Percentiles rank a stretch among this genome's conserved stretches.
These are phyloP conservation scores for Canis aureus DNA, from an alignment of 2,113 vertebrate species.

Conservation along the genomic window DNA sequence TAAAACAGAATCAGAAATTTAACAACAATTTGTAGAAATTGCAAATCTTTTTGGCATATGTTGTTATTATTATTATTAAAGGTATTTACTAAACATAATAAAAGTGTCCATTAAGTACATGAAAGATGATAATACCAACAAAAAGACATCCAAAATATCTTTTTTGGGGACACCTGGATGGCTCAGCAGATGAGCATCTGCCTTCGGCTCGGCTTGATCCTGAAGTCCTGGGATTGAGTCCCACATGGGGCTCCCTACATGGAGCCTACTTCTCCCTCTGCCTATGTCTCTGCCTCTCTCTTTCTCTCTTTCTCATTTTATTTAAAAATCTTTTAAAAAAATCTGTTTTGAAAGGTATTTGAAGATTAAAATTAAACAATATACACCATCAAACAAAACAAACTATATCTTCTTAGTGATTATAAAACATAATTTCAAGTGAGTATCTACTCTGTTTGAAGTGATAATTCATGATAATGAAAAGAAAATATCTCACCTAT, in stretches of 20 bases:
- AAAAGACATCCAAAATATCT: conserved; percentile 12
- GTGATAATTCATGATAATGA: neutral
- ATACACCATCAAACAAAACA: neutral
- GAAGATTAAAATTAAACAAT: conserved; percentile 47
- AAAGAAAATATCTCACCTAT: neutral
- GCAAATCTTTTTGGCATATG: conserved; percentile 6
- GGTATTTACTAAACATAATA: conserved; percentile 36
- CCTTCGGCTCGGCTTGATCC: no score
- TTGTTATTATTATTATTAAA: conserved; percentile 18
- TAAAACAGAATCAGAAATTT: conserved; percentile 32
- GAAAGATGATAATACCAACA: conserved; percentile 17
- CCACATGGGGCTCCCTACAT: no score
- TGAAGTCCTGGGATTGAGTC: no score
- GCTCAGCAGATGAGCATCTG: no score
- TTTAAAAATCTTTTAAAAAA: neutral
- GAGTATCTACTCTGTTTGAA: neutral
- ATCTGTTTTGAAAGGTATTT: neutral
- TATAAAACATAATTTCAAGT: neutral
- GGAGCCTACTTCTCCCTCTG: no score
- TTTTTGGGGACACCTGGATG: neutral
- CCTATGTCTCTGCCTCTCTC: no score
- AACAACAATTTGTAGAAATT: conserved; percentile 38
- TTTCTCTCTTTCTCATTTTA: no score
- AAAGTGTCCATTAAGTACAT: neutral
- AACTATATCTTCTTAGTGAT: neutral